These are phyloP conservation scores for Tenthredo notha DNA, from an alignment of 2,888 invertebrate genomes.

Conservation along the genomic window DNA sequence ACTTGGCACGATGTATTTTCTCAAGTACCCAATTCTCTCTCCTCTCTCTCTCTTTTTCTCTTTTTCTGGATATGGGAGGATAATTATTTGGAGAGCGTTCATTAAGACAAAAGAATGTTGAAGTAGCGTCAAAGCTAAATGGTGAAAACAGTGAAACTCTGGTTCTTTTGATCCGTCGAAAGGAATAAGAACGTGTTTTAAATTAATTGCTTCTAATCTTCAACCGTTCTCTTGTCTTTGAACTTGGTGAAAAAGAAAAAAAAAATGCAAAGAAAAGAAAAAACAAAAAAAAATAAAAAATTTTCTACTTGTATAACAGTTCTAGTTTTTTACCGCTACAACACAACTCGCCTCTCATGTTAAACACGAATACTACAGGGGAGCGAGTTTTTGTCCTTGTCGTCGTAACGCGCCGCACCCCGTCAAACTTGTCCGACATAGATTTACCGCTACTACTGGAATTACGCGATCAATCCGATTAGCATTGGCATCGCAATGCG, in stretches of 20 bases:
- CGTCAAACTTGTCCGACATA: conserved; percentile 27
- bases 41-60: neutral
- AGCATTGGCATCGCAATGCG: neutral
- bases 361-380: conserved; percentile 9
- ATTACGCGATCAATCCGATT: conserved; percentile 26
- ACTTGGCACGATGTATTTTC: conserved; percentile 14
- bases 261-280: neutral
- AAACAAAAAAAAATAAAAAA: neutral
- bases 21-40: neutral
- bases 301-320: neutral
- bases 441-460: neutral
- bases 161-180: conserved; percentile 24
- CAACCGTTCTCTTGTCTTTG: conserved; percentile 36
- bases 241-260: neutral
- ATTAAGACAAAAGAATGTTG: conserved; percentile 41
- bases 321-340: neutral
- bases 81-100: conserved; percentile 42
- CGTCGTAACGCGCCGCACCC: neutral
- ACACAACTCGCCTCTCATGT: neutral
- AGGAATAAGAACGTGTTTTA: conserved; percentile 39
- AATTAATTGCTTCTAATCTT: conserved; percentile 49
- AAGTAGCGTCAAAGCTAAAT: conserved; percentile 40
- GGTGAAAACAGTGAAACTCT: conserved; percentile 38
- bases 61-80: conserved; percentile 21
- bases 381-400: conserved; percentile 10